A percentile compares a stretch with the other conserved stretches of the same genome.
Evolutionary conservation across 2,797 vertebrate species (phyloP).

Genomic region (Sebastes dallii): DNA sequence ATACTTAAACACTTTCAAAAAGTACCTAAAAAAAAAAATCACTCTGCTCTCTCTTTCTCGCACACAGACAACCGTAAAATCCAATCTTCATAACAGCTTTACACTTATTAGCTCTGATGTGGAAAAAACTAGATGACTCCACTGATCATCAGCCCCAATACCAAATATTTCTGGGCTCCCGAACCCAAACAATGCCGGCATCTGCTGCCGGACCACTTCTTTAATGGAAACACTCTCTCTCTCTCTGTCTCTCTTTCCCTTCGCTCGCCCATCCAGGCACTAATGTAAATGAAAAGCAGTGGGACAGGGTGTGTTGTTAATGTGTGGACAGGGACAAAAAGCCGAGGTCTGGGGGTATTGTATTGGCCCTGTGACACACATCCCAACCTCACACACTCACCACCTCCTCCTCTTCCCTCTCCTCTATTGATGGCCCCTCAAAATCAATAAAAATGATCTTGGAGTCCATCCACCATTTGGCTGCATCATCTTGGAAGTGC

Average conservation of each 20-base stretch:
- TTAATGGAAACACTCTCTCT: constrained; percentile 61
- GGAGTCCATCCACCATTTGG: constrained; percentile 87
- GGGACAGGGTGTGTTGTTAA: constrained; percentile 60
- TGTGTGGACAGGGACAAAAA: constrained; percentile 80
- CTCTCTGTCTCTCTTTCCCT: constrained; percentile 26
- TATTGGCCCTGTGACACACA: constrained; percentile 75
- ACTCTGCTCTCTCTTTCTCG: not conserved
- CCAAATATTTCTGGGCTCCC: constrained; percentile 65
- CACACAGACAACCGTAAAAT: constrained; percentile 12
- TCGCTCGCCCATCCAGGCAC: constrained; percentile 66
- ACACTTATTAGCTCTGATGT: constrained; percentile 51
- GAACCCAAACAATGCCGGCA: constrained; percentile 70
- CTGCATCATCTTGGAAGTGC: constrained; percentile 88
- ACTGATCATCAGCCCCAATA: constrained; percentile 45
- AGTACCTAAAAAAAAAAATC: not conserved
- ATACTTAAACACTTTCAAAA: constrained; percentile 7
- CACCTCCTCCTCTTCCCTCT: not conserved
- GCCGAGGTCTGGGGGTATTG: constrained; percentile 61
- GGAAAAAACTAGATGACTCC: constrained; percentile 47
- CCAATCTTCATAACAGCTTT: constrained; percentile 43
- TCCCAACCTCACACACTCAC: constrained; percentile 42
- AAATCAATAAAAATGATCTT: constrained; percentile 93
- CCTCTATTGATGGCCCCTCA: constrained; percentile 79
- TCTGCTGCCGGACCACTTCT: constrained; percentile 55
- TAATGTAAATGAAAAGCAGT: constrained; percentile 76